Evolutionary conservation across 2,888 invertebrate genomes (phyloP).

Genomic region (Habrosyne pyritoides): DNA sequence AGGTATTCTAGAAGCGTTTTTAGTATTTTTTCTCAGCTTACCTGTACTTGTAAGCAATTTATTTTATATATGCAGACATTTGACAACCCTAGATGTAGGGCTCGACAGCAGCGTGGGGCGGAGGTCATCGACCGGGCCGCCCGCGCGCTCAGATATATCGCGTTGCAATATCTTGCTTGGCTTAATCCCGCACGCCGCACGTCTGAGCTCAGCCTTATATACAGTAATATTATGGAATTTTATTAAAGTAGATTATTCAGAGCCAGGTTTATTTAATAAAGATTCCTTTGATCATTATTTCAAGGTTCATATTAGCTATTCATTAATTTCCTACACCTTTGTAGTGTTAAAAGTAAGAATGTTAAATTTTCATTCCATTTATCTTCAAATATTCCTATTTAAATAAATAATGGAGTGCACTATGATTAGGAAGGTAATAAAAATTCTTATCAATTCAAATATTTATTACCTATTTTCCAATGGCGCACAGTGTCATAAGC

Average conservation of each 20-base stretch:
- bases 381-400: no score
- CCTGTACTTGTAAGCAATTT: no score
- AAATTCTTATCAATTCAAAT: neutral
- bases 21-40: no score
- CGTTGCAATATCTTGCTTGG: slow-evolving; percentile 70
- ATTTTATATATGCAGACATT: slow-evolving; percentile 14
- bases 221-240: neutral
- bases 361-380: no score
- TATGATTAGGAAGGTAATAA: neutral
- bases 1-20: no score
- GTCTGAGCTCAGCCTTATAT: slow-evolving; percentile 58
- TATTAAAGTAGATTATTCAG: neutral
- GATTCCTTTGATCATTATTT: no score
- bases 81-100: slow-evolving; percentile 53
- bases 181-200: slow-evolving; percentile 60
- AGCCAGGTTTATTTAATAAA: neutral
- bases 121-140: slow-evolving; percentile 73
- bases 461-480: neutral
- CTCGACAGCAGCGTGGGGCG: slow-evolving; percentile 57
- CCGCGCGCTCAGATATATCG: slow-evolving; percentile 72
- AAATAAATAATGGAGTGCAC: no score
- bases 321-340: no score
- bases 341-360: no score
- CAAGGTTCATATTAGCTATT: no score
- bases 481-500: neutral